Evolutionary conservation across 30 jellyfish, hydroid and myxozoan genomes (phyloP).

Genomic region (Chrysaora quinquecirrha): DNA sequence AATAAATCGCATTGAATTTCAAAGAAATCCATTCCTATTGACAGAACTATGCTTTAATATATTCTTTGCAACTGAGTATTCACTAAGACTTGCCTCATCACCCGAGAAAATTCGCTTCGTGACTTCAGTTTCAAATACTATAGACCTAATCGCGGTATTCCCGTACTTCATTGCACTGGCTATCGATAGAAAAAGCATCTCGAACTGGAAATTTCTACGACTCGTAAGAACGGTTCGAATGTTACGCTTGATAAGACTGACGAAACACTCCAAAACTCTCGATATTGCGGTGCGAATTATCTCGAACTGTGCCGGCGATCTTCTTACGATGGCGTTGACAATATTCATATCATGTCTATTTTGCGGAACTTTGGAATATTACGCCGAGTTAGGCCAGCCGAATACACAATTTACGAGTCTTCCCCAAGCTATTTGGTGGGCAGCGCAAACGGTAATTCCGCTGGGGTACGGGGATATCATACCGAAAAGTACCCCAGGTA

Average conservation of each 20-base stretch:
- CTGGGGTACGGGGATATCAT: slow-evolving; percentile 90
- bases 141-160: slow-evolving; percentile 72
- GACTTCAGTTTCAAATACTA: slow-evolving; percentile 38
- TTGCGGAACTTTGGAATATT: slow-evolving; percentile 61
- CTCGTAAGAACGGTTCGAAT: slow-evolving; percentile 71
- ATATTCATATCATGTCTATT: slow-evolving; percentile 53
- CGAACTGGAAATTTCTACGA: slow-evolving; percentile 48
- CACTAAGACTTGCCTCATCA: slow-evolving; percentile 47
- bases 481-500: slow-evolving; percentile 75
- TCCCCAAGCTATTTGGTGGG: slow-evolving; percentile 91
- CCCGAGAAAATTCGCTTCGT: slow-evolving; percentile 68
- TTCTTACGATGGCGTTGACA: slow-evolving; percentile 48
- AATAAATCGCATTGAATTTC: background rate
- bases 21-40: slow-evolving; percentile 44
- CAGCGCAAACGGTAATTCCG: slow-evolving; percentile 76
- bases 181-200: slow-evolving; percentile 31
- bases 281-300: slow-evolving; percentile 59
- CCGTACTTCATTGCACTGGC: slow-evolving; percentile 69
- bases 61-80: slow-evolving; percentile 67
- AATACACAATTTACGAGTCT: slow-evolving; percentile 67
- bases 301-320: slow-evolving; percentile 54
- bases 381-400: slow-evolving; percentile 49
- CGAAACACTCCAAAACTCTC: slow-evolving; percentile 69
- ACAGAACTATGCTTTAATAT: slow-evolving; percentile 60
- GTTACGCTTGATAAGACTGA: slow-evolving; percentile 66